Percentiles rank a stretch among this genome's conserved stretches.
Conservation (phyloP, 2,797 vertebrate genomes). For the Coregonus suidteri region DNA sequence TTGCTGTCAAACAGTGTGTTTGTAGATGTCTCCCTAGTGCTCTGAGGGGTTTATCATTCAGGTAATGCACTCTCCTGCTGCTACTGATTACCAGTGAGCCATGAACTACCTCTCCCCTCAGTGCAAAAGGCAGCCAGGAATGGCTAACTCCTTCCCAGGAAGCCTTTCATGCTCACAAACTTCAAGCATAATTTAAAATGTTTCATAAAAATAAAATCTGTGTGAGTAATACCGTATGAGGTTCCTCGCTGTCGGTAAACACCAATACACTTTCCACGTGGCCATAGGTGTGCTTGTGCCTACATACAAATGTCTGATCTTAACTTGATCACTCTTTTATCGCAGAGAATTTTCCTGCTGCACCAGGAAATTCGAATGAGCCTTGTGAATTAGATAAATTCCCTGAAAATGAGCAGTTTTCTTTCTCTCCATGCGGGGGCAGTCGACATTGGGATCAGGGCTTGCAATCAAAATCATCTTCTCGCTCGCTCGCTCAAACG, state of each 20-base stretch:
- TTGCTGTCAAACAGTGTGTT: background rate
- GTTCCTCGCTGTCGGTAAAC: background rate
- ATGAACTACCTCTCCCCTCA: background rate
- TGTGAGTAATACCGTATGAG: background rate
- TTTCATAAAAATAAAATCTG: background rate
- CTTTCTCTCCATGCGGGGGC: no score
- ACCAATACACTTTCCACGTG: background rate
- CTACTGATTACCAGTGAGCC: background rate
- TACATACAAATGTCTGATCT: no score
- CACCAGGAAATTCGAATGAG: no score
- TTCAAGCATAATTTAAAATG: background rate
- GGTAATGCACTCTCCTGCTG: background rate
- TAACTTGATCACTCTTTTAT: no score
- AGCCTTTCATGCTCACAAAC: background rate
- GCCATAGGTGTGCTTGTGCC: no score
- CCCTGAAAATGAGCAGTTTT: no score
- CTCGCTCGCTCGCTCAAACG: no score
- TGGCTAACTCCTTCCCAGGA: background rate
- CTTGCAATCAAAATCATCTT: no score
- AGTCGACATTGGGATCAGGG: no score
- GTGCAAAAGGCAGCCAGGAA: background rate
- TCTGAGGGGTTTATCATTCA: background rate
- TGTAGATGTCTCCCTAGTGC: background rate
- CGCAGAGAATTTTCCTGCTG: no score
- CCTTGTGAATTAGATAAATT: no score